phyloP scores from a whole-genome alignment of 2,113 vertebrate genomes.

The Nycticebus coucang region DNA sequence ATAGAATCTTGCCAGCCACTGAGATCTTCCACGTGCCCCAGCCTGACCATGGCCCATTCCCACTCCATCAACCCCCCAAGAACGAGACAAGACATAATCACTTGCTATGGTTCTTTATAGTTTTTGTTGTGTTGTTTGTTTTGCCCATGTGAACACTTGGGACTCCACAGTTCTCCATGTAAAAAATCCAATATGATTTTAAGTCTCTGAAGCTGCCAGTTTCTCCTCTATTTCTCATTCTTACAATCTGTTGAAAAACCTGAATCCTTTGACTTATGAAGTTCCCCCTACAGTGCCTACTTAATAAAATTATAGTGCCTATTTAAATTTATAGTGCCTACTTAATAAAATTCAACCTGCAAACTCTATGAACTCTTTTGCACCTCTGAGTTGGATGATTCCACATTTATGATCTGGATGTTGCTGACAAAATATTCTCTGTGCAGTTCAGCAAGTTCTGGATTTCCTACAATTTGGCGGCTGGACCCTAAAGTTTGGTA shows the following conservation, averaged over 20 bases:
- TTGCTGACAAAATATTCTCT: background rate
- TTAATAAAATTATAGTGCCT: background rate
- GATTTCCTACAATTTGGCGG: background rate
- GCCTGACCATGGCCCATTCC: too few relatives aligned
- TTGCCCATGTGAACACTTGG: background rate
- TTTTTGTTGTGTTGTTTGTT: background rate
- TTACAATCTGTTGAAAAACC: background rate
- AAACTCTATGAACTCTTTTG: background rate
- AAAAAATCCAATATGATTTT: background rate
- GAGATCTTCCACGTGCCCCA: background rate
- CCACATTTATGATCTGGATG: background rate
- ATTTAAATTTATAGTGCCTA: background rate
- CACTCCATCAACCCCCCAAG: accelerated
- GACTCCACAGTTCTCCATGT: background rate
- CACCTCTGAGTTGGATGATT: background rate
- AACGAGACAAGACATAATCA: background rate
- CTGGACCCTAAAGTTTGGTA: background rate
- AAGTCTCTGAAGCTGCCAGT: background rate
- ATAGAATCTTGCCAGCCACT: background rate
- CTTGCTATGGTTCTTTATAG: background rate
- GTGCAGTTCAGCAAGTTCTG: background rate
- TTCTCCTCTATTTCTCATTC: background rate
- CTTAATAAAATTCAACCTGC: background rate
- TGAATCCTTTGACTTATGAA: background rate
- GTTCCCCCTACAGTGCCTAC: background rate